Evolutionary conservation across 2,113 vertebrate species (phyloP), one percentile per base, ranked within the genome.

Genomic region (Sigmodon hispidus): DNA sequence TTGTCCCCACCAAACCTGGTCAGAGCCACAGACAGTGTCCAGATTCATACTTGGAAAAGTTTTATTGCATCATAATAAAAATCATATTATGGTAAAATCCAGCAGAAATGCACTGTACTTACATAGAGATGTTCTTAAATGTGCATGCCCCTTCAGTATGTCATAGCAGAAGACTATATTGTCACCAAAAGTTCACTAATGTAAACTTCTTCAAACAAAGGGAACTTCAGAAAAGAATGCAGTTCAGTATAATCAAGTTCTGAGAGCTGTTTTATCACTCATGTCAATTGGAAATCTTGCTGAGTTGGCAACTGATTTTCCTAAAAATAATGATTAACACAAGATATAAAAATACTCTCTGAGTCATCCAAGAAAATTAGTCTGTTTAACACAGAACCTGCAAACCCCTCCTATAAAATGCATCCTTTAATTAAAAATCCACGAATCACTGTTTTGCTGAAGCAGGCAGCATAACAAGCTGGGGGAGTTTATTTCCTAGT

Each of bases 341-440:
- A 50, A 72, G 59, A 65, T 88, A 24, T 87, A 90, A 93, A 96
- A 93, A 79, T 94, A 67, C 12, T 40, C 19, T 96, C 80, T 93
- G 65, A 88, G 73, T 94, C 59, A 90, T 96, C 90, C 90, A 90
- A 90, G 95, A 92, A 96, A 93, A 96, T 97, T 97, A 95, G 90
- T 94, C 61, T 89, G 3, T 94, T 93, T 92, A 95, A 93, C 87
- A 91, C 19, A 91, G 85, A 80, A 65, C 63, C 83, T 40, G 17
- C 6, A 17, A 86, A 17, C 12, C 3, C 7, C 4, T 45, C 7
- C 4, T 45, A 43, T 87, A 87, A 94, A 84, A 93, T 65, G 61
- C 70, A 92, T 93, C 93, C 96, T 52, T 86, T 97, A 96, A 83
- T 96, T 93, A 52, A 93, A 96, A 96, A 90, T 87, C 45, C 57